Evolutionary conservation across 2,888 invertebrate genomes (phyloP), one percentile per base, ranked within the genome.

Genomic region (Epinotia ramella): DNA sequence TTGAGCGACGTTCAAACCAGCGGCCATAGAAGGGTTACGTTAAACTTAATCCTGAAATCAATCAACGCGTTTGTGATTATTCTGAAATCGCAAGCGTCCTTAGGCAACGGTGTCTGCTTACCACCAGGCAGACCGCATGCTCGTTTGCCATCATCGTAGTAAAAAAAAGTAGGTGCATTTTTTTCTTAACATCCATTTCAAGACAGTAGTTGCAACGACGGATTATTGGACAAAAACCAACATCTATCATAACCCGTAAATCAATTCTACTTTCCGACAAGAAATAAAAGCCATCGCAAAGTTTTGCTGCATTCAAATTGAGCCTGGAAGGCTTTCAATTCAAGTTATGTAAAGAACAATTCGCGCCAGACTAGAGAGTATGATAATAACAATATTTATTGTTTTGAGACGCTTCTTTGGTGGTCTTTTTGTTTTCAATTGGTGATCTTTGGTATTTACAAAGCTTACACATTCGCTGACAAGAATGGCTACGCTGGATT

Each of bases 271-370:
- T 90, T 87, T 86, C 86, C 86, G 85, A 85, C 88, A 86, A 87
- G 86, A 84, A 91, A 91, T 92, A 90, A 93, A 92, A 91, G 89
- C 88, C 86, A 88, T 89, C 87, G 89, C 87, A 86, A 92, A 92
- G 88, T 92, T 92, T 90, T 84, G 83, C 87, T 89, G 91, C 89
- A 91, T 90, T 90, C 88, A 89, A 91, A 92, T 90, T 88, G 89
- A 88, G 88, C 86, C 87, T 87, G 85, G 86, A 86, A 89, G 89
- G 87, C 87, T 88, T 91, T 91, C 89, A 88, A 92, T 92, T 87
- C 86, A 90, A 91, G 88, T 92, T 91, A 87, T 86, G 85, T 87
- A 85, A 89, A 88, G 87, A 90, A 89, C 88, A 90, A 88, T 90
- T 87, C 85, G 80, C 81, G 81, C 80, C 84, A 84, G 81, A 85